These are phyloP conservation scores for Hyaena hyaena DNA, from an alignment of 2,113 vertebrate genomes.

Conservation along the genomic window DNA sequence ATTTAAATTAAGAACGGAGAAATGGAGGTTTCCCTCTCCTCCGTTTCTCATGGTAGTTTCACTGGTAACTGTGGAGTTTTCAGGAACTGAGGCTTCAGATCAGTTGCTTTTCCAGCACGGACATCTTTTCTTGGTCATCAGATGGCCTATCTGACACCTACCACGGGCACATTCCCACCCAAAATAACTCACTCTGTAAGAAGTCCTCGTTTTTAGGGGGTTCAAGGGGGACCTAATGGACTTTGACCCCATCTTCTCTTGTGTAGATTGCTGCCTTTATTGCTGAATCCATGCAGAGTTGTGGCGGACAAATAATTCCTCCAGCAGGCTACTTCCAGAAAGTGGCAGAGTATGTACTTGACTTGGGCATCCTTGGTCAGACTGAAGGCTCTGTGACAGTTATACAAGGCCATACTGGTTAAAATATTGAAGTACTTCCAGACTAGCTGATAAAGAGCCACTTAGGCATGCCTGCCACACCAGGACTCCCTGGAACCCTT, in stretches of 20 bases:
- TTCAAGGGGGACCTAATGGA: background rate
- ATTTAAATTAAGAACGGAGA: background rate
- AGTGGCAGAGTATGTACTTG: conserved; percentile 96
- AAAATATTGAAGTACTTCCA: background rate
- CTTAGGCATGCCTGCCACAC: background rate
- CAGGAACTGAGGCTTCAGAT: background rate
- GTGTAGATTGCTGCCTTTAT: conserved; percentile 97
- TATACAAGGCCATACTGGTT: background rate
- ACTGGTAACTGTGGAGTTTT: background rate
- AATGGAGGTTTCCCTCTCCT: background rate
- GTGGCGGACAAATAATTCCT: conserved; percentile 98
- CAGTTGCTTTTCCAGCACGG: background rate
- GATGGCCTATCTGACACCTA: background rate
- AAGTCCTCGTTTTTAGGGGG: background rate
- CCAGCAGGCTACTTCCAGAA: conserved; percentile 97
- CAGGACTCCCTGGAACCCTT: background rate
- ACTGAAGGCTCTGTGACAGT: conserved; percentile 2
- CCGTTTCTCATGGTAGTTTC: background rate
- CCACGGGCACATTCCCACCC: background rate
- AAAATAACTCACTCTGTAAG: background rate
- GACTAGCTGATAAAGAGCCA: background rate
- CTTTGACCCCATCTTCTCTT: conserved; percentile 86
- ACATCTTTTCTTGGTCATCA: background rate
- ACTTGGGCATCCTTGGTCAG: conserved; percentile 55
- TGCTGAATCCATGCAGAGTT: conserved; percentile 99